phyloP scores from a whole-genome alignment of 92 coral and sea anemone genomes.

The Hydrozoanthus gracilis region DNA sequence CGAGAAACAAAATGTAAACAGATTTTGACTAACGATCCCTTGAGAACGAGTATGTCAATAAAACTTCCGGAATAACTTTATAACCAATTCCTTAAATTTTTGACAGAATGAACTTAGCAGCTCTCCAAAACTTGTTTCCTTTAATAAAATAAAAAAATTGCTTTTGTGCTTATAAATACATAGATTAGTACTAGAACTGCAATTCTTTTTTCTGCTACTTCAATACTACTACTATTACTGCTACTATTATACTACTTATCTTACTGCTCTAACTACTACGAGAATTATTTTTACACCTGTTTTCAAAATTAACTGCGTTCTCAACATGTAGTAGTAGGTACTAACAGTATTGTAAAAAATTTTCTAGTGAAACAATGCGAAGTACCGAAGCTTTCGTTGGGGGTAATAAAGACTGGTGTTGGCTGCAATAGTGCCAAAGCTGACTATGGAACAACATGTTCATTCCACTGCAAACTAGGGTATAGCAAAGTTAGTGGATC shows the following conservation, averaged over 20 bases:
- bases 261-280: too few species aligned
- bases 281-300: too few species aligned
- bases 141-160: too few species aligned
- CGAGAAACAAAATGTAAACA: neutral
- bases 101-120: neutral
- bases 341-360: neutral
- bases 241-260: too few species aligned
- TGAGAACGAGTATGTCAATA: neutral
- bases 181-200: too few species aligned
- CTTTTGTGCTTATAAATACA: neutral
- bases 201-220: too few species aligned
- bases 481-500: constrained; percentile 12
- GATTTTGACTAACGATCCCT: neutral
- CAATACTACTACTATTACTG: too few species aligned
- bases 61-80: too few species aligned
- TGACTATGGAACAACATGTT: constrained; percentile 1
- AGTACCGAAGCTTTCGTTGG: neutral
- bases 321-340: too few species aligned
- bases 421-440: neutral
- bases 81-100: too few species aligned
- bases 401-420: neutral
- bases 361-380: constrained; percentile 15
- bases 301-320: too few species aligned
- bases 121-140: neutral
- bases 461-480: neutral